Conservation (phyloP, 2,888 invertebrate species). For the Lasioglossum vierecki region DNA sequence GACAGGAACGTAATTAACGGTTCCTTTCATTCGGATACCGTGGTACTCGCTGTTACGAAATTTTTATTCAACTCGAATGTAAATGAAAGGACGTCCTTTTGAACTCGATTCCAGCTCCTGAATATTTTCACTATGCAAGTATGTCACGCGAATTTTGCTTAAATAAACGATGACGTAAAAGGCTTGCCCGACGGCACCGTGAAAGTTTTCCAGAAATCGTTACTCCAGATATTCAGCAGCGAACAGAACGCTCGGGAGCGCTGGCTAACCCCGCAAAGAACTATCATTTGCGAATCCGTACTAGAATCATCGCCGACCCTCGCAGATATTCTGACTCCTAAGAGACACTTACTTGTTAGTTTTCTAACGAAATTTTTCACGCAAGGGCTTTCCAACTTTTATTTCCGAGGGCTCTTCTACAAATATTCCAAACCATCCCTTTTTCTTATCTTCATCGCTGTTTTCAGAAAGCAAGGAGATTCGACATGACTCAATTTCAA, state of each 20-base stretch:
- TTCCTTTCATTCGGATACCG: neutral
- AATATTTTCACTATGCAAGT: conserved; percentile 16
- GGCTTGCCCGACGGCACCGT: neutral
- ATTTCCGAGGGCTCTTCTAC: neutral
- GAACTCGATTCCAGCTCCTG: conserved; percentile 11
- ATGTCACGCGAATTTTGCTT: conserved; percentile 11
- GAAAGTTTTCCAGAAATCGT: conserved; percentile 27
- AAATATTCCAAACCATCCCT: neutral
- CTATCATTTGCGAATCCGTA: conserved; percentile 9
- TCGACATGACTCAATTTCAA: too few species aligned
- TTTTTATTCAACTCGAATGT: conserved; percentile 13
- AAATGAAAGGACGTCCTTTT: neutral
- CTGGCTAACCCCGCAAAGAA: conserved; percentile 1
- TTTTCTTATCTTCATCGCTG: neutral
- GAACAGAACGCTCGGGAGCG: neutral
- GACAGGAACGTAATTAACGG: conserved; percentile 5
- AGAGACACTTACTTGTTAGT: neutral
- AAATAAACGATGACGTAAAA: conserved; percentile 18
- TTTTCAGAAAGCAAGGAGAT: too few species aligned
- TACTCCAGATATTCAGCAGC: neutral
- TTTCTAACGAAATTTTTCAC: neutral
- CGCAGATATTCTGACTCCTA: neutral
- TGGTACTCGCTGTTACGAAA: neutral
- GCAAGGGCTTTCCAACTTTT: neutral
- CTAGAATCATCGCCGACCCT: neutral